Evolutionary conservation across 92 coral and sea anemone genomes (phyloP), one percentile per base, ranked within the genome.

Genomic region (Siderastrea radians): DNA sequence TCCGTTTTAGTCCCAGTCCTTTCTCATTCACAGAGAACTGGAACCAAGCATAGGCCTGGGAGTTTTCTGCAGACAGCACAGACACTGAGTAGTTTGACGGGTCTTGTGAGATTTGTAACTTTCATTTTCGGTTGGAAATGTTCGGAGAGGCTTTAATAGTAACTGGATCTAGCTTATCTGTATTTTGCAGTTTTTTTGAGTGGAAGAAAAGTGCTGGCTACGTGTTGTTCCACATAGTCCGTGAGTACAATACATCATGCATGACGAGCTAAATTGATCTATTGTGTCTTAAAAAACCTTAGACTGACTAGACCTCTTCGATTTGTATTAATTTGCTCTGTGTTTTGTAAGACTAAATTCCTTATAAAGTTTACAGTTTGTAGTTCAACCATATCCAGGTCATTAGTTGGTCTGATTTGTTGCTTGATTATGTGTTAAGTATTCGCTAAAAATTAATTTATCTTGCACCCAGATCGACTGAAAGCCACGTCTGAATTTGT

Each of bases 131-230:
- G 45, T 17, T 52, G 1, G 4, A 6, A 79, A 82, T 86, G 94
- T 63, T 77, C n/a, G 80, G 86, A 62, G 98, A 95, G 62, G 68
- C 92, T 19, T 45, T 80, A 58, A 51, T 95, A 15, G 94, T 93
- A 11, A 71, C 89, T 3, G 55, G 86, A 2, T 51, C 91, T 61
- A 95, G 98, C 72, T 69, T 93, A 14, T 86, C 66, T 73, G 84
- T 93, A 47, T 88, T 86, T 72, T 88, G 87, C 76, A 95, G 89
- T 78, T 19, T 77, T 65, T 93, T 81, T 83, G 91, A 93, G 59
- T 86, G 78, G 63, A 88, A 84, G 60, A 61, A 90, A 79, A 89
- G 93, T 16, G 88, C 83, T 63, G 96, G 96, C 73, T 95, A 85
- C 66, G 89, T 71, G 9, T 7, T 91, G 8, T 95, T 95, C 71